Evolutionary conservation across 2,888 invertebrate genomes (phyloP).

Genomic region (Polymixis lichenea): DNA sequence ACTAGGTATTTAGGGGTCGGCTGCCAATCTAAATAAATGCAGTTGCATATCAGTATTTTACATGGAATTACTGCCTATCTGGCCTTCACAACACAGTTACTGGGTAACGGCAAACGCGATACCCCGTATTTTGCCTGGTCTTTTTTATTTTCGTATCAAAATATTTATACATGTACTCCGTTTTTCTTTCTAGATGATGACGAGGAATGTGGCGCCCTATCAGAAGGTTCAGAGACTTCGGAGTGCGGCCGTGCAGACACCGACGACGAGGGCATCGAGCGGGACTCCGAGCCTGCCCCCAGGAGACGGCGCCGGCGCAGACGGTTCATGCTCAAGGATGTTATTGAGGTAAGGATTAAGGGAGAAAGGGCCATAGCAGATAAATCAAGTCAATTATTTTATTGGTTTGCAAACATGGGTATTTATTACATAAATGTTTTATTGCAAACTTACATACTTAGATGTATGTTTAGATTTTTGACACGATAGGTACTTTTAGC

Average conservation of each 20-base stretch:
- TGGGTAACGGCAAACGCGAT: too few relatives aligned
- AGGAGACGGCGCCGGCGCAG: slow-evolving; percentile 83
- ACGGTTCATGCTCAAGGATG: slow-evolving; percentile 89
- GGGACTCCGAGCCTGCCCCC: slow-evolving; percentile 92
- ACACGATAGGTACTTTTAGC: too few relatives aligned
- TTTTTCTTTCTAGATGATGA: slow-evolving; percentile 82
- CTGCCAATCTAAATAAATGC: not conserved
- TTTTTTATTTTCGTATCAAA: not conserved
- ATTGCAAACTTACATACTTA: too few relatives aligned
- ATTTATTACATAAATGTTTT: too few relatives aligned
- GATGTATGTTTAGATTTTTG: too few relatives aligned
- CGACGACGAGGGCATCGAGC: slow-evolving; percentile 97
- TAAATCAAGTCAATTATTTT: too few relatives aligned
- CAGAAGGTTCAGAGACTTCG: slow-evolving; percentile 86
- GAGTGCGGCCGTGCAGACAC: slow-evolving; percentile 88
- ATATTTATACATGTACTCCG: not conserved
- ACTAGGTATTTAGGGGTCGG: too few relatives aligned
- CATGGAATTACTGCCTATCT: not conserved
- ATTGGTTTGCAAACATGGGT: too few relatives aligned
- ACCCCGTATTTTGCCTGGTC: too few relatives aligned
- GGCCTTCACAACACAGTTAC: too few relatives aligned
- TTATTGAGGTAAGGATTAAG: slow-evolving; percentile 89
- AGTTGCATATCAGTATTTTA: not conserved
- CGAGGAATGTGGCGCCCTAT: slow-evolving; percentile 83
- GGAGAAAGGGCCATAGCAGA: not conserved